A percentile compares a stretch with the other conserved stretches of the same genome.
Conservation (phyloP, 2,888 invertebrate genomes). For the Nephrotoma flavescens region DNA sequence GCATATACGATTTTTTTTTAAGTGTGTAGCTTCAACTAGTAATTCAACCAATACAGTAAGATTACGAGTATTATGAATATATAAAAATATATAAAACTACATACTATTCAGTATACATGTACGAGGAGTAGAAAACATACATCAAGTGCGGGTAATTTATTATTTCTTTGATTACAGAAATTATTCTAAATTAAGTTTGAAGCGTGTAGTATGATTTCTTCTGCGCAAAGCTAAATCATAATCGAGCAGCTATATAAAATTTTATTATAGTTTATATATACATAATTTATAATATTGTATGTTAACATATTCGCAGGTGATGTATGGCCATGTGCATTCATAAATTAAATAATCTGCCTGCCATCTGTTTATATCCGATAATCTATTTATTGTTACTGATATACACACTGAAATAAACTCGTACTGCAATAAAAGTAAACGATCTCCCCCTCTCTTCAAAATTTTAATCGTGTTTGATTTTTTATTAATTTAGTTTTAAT, state of each 20-base stretch:
- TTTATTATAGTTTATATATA: too few species aligned
- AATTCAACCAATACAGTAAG: too few species aligned
- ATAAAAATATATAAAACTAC: background rate
- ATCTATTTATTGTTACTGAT: background rate
- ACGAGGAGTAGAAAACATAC: background rate
- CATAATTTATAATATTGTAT: too few species aligned
- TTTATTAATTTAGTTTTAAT: background rate
- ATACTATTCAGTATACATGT: background rate
- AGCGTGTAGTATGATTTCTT: background rate
- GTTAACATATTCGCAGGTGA: background rate
- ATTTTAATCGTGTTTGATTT: background rate
- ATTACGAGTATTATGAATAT: too few species aligned
- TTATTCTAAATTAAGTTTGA: background rate
- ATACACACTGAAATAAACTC: background rate
- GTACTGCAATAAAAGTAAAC: background rate
- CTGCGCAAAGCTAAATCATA: too few species aligned
- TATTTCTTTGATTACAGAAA: background rate
- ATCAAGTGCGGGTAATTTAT: background rate
- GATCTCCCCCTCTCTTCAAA: background rate
- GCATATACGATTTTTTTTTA: too few species aligned
- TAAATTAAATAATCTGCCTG: background rate
- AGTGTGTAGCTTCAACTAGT: too few species aligned
- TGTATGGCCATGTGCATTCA: background rate
- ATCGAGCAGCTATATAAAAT: too few species aligned
- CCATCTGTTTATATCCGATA: background rate